Base-by-base conservation (phyloP, 2,888 invertebrate species). In the Perizoma flavofasciatum region DNA sequence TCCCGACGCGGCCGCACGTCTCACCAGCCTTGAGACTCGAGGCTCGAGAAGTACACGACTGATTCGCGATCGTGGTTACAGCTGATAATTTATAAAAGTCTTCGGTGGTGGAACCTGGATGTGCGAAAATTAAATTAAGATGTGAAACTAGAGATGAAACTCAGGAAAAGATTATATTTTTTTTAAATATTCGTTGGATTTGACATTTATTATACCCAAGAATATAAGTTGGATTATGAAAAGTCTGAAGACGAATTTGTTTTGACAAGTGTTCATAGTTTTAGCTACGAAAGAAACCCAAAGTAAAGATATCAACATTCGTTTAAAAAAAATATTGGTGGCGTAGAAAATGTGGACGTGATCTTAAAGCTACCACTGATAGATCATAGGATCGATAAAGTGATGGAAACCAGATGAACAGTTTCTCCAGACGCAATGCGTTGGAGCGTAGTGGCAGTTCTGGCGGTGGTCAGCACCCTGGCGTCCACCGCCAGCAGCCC, bases 381-480 rank as follows among this genome's bases (percentile, higher is more conserved):
- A 5, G n/a, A 33, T 8, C 33, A 46, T 33, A 33, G 45, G 45
- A 40, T 44, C 22, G 5, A 5, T 11, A 10, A 51, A 46, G 49
- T 54, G 49, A 72, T 69, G 74, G 70, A 59, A 55, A 61, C 66
- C 63, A 72, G 67, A 70, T 74, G 72, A 75, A 58, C 63, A 67
- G 61, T 58, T 48, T 5, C 50, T 7, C 6, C 44, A 22, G 5
- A 44, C 68, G 72, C 60, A 64, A 87, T 87, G 88, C 82, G 77
- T 67, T 86, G 81, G 83, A 76, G 74, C 62, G 71, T 74, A 68
- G 66, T 78, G 66, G 69, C 73, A 54, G 70, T 76, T 62, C 73
- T 72, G 34, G 75, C 73, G 59, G 72, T 73, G 57, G 69, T 71
- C 48, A 65, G 68, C n/a, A 64, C 68, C 50, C 65, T 70, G 34